Base-by-base conservation (phyloP, 2,888 invertebrate genomes). In the Fragum sueziense region DNA sequence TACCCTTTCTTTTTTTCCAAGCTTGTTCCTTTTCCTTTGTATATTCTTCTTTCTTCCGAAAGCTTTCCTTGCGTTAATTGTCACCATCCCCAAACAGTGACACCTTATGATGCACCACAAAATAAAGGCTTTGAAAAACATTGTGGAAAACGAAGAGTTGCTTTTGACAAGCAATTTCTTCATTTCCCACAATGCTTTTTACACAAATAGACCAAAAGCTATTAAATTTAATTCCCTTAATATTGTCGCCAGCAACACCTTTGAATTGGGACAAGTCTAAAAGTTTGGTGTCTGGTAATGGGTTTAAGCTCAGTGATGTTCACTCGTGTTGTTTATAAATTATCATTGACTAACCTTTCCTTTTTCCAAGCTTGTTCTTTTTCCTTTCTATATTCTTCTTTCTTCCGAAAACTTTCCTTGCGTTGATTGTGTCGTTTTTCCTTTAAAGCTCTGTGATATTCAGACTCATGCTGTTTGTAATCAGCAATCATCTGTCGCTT, bases 401-500 rank as follows among this genome's bases (percentile, higher is more conserved):
- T 80, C 76, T 86, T 88, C 65, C 83, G 85, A 74, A 85, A 85
- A 57, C 88, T 88, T 61, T 91, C 90, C 25, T 87, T 86, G 7
- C 88, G 79, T 52, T 89, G 85, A 65, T 87, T 86, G 67, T 88
- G 86, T 25, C 87, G 86, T 57, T 82, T 78, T 37, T 88, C 90
- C 7, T 80, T 80, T 70, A 86, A 79, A 54, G 80, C 70, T 7
- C 80, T 84, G 6, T 89, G 80, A 74, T 85, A 91, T 2, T 90
- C 91, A 11, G 88, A 86, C 68, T 90, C 88, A 22, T 87, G 82
- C 31, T 86, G 87, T 76, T 87, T 88, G 79, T 87, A 90, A 33
- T 87, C 88, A 6, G 85, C 82, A 54, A 87, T 75, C 67, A 89
- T 57, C 20, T 86, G 79, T 1, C 90, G 80, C 75, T 90, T 90